Base-by-base conservation (phyloP, 1,140 invertebrate species). In the Halictus rubicundus region DNA sequence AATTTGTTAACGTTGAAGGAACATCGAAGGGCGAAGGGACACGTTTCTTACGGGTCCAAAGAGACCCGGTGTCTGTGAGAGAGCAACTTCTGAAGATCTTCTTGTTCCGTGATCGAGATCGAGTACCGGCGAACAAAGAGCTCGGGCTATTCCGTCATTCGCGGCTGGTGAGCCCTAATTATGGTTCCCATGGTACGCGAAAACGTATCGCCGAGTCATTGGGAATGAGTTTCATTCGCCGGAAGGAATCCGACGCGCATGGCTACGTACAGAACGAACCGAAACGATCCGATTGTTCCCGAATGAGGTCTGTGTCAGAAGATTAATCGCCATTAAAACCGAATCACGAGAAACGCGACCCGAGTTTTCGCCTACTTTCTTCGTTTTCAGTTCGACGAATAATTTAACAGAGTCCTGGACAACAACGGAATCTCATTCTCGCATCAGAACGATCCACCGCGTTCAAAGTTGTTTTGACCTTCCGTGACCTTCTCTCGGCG, bases 201-300 rank as follows among this genome's bases (percentile, higher is more conserved):
- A 74, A 69, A 74, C 64, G 70, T 79, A 80, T 37, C 76, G 70
- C 32, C 54, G 66, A 84, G 82, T 84, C 82, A 84, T 82, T 49
- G 68, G 21, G 61, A 81, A 78, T 78, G 69, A 81, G 72, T 64
- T 54, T 73, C 59, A 37, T 69, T 21, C 72, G 57, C 52, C 54
- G 66, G 77, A 73, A 83, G 65, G 77, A 81, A 85, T 81, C 54
- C 57, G 39, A 81, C 65, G 49, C 68, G 72, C 72, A 75, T 77
- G 49, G 16, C 66, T 60, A 80, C 54, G 72, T 42, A 39, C 3
- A 63, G 46, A 59, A 74, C 25, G 66, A 79, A 76, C 32, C 60
- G 64, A 23, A 73, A 68, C 49, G 77, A 79, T 66, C 65, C 39
- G 37, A 68, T 82, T 64, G 57, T 54, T 49, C n/a, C 68, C 70